Conservation (phyloP, 2,888 invertebrate species). For the Ectobius pallidus region DNA sequence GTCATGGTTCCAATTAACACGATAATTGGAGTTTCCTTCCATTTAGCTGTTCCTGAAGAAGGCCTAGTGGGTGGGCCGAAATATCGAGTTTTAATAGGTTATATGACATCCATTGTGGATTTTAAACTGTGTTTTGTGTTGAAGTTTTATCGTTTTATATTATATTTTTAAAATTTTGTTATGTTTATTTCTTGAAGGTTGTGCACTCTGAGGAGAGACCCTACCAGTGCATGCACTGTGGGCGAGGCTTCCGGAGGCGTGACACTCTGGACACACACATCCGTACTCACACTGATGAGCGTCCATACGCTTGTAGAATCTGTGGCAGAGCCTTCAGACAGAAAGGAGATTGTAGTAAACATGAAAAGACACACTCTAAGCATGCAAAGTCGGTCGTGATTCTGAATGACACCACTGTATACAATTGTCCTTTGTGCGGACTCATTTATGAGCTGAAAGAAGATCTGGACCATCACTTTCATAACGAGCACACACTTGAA, state of each 20-base stretch:
- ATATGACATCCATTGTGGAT: too few relatives aligned
- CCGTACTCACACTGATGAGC: constrained; percentile 42
- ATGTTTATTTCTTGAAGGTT: too few relatives aligned
- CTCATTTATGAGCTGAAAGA: constrained; percentile 28
- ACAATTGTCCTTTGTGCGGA: constrained; percentile 26
- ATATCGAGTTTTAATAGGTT: too few relatives aligned
- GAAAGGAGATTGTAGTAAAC: constrained; percentile 44
- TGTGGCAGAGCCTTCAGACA: constrained; percentile 43
- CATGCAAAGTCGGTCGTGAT: background rate
- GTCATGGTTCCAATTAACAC: too few relatives aligned
- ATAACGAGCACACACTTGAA: constrained; percentile 25
- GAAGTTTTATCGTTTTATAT: too few relatives aligned
- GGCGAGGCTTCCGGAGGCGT: constrained; percentile 41
- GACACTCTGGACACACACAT: constrained; percentile 42
- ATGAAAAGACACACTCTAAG: constrained; percentile 44
- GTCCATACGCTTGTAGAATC: constrained; percentile 42
- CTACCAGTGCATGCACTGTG: constrained; percentile 39
- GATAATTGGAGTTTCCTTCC: too few relatives aligned
- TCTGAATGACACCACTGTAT: background rate
- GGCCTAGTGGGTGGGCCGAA: too few relatives aligned
- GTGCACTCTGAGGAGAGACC: constrained; percentile 43
- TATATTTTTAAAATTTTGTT: too few relatives aligned
- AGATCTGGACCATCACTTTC: constrained; percentile 31
- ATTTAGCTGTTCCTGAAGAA: too few relatives aligned
- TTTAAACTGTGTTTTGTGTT: too few relatives aligned